phyloP scores from a whole-genome alignment of 2,797 vertebrate genomes.

The Sebastes steindachneri region DNA sequence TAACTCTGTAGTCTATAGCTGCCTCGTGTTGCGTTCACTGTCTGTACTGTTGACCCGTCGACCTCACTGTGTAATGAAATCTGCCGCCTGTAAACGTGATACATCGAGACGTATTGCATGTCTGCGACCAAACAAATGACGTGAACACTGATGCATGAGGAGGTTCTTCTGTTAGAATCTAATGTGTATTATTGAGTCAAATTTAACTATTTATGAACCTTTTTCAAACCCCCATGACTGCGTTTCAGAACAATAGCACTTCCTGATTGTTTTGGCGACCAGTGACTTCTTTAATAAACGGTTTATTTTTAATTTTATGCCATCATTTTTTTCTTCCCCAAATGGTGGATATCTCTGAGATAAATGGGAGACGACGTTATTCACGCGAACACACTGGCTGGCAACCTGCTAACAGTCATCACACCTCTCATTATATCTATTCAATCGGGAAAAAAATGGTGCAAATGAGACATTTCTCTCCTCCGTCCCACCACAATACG shows the following conservation, averaged over 20 bases:
- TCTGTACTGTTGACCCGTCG: not conserved
- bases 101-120: not conserved
- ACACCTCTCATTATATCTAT: slow-evolving; percentile 37
- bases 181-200: not conserved
- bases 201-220: slow-evolving; percentile 2
- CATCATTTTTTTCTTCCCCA: not conserved
- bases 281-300: not conserved
- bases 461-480: slow-evolving; percentile 20
- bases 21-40: not conserved
- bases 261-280: not conserved
- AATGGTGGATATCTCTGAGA: not conserved
- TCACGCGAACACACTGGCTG: slow-evolving; percentile 4
- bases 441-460: not conserved
- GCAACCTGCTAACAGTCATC: slow-evolving; percentile 25
- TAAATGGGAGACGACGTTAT: slow-evolving; percentile 16
- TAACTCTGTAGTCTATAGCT: not conserved
- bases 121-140: not conserved
- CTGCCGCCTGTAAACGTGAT: not conserved
- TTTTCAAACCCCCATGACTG: not conserved
- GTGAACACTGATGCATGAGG: not conserved
- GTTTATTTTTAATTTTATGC: not conserved
- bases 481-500: not conserved
- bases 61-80: not conserved
- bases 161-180: not conserved
- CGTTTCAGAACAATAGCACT: not conserved